Evolutionary conservation across 1,140 invertebrate genomes (phyloP).

Genomic region (Macrostomum lignano): DNA sequence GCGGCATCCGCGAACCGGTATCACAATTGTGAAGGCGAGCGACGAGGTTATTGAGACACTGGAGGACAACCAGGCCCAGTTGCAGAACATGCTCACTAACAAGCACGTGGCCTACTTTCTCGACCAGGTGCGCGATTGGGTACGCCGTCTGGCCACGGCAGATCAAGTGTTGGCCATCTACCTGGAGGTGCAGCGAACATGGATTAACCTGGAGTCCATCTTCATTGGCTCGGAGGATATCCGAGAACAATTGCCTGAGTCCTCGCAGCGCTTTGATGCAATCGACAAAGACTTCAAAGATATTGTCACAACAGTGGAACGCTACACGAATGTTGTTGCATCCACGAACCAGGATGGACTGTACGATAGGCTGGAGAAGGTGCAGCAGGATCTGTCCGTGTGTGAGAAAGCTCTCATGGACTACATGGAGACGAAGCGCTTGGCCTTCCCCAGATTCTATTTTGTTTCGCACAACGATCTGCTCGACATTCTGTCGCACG

Average conservation of each 20-base stretch:
- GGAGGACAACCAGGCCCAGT: constrained; percentile 77
- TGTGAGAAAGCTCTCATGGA: constrained; percentile 85
- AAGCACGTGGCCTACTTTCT: constrained; percentile 84
- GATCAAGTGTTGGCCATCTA: constrained; percentile 61
- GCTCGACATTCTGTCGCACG: constrained; percentile 73
- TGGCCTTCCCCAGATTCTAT: constrained; percentile 79
- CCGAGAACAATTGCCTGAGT: constrained; percentile 60
- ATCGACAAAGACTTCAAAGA: constrained; percentile 61
- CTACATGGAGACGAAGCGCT: constrained; percentile 77
- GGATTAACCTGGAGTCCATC: constrained; percentile 80
- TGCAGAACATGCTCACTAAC: constrained; percentile 76
- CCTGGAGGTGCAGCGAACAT: constrained; percentile 85
- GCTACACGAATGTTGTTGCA: constrained; percentile 44
- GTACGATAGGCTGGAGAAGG: constrained; percentile 41
- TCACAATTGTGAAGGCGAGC: constrained; percentile 50
- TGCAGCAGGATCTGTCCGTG: constrained; percentile 56
- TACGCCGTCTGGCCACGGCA: constrained; percentile 60
- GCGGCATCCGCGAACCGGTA: constrained; percentile 49
- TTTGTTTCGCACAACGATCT: constrained; percentile 83
- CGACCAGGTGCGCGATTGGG: constrained; percentile 70
- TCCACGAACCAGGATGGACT: constrained; percentile 58
- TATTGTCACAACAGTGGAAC: constrained; percentile 24
- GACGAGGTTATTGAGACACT: constrained; percentile 82
- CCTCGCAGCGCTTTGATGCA: constrained; percentile 61
- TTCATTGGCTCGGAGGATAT: constrained; percentile 94